These are phyloP conservation scores for Gerris buenoi DNA, from an alignment of 1,140 invertebrate species.

Conservation along the genomic window DNA sequence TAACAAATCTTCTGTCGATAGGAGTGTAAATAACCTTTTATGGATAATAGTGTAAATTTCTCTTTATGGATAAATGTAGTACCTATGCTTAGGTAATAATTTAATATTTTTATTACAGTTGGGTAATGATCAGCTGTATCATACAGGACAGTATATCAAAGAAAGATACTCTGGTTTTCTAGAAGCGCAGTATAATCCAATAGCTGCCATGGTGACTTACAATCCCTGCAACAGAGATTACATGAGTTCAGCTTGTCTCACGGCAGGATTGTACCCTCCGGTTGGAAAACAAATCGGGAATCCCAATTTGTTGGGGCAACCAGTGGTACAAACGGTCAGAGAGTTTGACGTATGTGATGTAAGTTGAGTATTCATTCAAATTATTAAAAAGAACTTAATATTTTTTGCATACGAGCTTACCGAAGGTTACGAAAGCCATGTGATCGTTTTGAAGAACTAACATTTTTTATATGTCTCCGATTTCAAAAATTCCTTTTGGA, in stretches of 20 bases:
- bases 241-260: conserved; percentile 65
- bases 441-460: too few species aligned
- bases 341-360: neutral
- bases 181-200: conserved; percentile 38
- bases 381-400: too few species aligned
- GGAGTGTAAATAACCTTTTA: too few species aligned
- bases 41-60: too few species aligned
- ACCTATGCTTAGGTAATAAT: too few species aligned
- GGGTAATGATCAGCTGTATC: conserved; percentile 44
- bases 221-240: conserved; percentile 46
- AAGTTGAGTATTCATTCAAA: too few species aligned
- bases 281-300: conserved; percentile 50
- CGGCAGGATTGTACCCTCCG: conserved; percentile 71
- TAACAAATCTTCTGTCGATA: too few species aligned
- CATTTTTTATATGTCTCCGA: too few species aligned
- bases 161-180: conserved; percentile 44
- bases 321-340: conserved; percentile 48
- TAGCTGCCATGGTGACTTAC: conserved; percentile 48
- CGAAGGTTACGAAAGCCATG: too few species aligned
- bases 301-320: conserved; percentile 60
- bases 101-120: conserved; percentile 30
- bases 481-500: too few species aligned
- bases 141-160: conserved; percentile 43
- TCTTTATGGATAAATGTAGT: too few species aligned
- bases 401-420: too few species aligned